phyloP scores from a whole-genome alignment of 2,113 vertebrate genomes.

The Mastomys coucha region DNA sequence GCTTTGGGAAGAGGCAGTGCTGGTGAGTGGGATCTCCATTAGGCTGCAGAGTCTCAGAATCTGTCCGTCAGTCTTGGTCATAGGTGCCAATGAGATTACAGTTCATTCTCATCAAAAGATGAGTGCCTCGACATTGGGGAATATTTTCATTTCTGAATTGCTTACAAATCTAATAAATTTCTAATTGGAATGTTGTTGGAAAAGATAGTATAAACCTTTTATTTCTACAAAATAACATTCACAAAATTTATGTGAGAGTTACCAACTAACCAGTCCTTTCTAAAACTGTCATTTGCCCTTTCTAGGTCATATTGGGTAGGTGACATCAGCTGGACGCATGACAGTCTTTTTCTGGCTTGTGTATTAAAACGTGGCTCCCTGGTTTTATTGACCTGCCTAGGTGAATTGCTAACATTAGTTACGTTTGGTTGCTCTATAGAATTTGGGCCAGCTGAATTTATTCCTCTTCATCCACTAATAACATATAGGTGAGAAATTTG shows the following conservation, averaged over 20 bases:
- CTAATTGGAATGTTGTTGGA: not conserved
- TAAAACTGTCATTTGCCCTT: slow-evolving; percentile 59
- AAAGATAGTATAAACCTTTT: not conserved
- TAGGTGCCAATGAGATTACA: not conserved
- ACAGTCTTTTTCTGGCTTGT: slow-evolving; percentile 94
- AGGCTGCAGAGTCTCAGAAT: not conserved
- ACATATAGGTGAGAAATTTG: slow-evolving; percentile 91
- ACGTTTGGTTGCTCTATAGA: slow-evolving; percentile 94
- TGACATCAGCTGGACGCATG: slow-evolving; percentile 93
- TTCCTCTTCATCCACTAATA: slow-evolving; percentile 96
- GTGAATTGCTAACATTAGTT: slow-evolving; percentile 92
- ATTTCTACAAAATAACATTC: slow-evolving; percentile 11
- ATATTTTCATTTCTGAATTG: slow-evolving; percentile 54
- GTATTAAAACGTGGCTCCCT: slow-evolving; percentile 96
- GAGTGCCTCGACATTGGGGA: not conserved
- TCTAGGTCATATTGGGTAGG: slow-evolving; percentile 97
- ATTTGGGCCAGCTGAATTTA: slow-evolving; percentile 96
- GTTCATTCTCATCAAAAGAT: slow-evolving; percentile 38
- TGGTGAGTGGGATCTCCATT: not conserved
- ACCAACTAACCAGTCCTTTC: not conserved
- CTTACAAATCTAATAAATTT: slow-evolving; percentile 43
- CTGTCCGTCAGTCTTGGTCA: not conserved
- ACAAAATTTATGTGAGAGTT: not conserved
- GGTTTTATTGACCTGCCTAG: slow-evolving; percentile 92
- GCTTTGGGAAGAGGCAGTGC: not conserved